Conservation (phyloP, 2,888 invertebrate genomes). For the Dasypolia templi region DNA sequence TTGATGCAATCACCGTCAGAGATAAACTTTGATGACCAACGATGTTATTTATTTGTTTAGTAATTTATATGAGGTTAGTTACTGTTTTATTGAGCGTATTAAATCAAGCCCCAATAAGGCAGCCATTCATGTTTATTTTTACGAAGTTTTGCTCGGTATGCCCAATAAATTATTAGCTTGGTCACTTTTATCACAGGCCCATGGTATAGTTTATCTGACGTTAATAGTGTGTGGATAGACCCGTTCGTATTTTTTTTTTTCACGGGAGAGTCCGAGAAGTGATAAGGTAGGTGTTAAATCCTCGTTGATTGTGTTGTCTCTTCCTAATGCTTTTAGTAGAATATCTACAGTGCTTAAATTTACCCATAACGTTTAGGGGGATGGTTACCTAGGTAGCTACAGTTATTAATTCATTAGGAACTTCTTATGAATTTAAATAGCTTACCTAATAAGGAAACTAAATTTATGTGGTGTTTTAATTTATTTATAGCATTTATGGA, state of each 20-base stretch:
- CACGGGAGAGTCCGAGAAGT: constrained; percentile 13
- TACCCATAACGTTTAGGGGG: not conserved
- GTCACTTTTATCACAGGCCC: constrained; percentile 89
- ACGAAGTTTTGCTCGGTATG: constrained; percentile 89
- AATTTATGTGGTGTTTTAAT: no score
- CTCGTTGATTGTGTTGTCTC: constrained; percentile 45
- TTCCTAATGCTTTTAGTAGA: constrained; percentile 30
- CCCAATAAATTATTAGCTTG: constrained; percentile 89
- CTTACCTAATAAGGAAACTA: no score
- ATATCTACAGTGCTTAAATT: not conserved
- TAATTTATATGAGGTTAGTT: constrained; percentile 91
- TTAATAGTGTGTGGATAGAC: constrained; percentile 78
- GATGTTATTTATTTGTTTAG: constrained; percentile 90
- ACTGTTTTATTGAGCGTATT: constrained; percentile 90
- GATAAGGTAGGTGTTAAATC: constrained; percentile 42
- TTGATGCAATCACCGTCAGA: constrained; percentile 73
- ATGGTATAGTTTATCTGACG: constrained; percentile 85
- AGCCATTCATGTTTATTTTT: constrained; percentile 91
- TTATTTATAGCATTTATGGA: no score
- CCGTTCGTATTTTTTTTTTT: constrained; percentile 53
- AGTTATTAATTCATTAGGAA: no score
- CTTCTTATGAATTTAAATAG: no score
- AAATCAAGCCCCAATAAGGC: constrained; percentile 91
- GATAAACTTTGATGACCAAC: constrained; percentile 88
- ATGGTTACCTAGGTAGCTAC: no score